Percentiles rank a stretch among this genome's conserved stretches.
phyloP scores from a whole-genome alignment of 2,797 vertebrate species.

The Myotis findleyi region DNA sequence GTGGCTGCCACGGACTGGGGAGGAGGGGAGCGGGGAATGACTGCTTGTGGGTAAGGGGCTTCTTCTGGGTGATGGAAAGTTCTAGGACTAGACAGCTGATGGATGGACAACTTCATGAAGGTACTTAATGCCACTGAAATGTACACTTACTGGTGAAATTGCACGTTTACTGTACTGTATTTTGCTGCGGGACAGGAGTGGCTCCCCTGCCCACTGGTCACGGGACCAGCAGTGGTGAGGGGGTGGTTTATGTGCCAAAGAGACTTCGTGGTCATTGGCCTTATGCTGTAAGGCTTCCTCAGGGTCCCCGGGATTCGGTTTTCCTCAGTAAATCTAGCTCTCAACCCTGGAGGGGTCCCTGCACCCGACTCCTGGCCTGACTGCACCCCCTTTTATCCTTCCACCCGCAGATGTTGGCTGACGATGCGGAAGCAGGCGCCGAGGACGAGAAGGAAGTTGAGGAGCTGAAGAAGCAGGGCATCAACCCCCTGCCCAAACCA shows the following conservation, averaged over 20 bases:
- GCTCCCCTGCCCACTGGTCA: background rate
- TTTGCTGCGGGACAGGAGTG: background rate
- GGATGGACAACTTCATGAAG: background rate
- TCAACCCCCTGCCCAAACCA: slow-evolving; percentile 96
- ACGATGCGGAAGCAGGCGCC: slow-evolving; percentile 96
- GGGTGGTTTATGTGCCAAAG: background rate
- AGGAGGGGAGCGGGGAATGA: background rate
- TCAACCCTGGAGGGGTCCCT: background rate
- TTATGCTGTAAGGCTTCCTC: background rate
- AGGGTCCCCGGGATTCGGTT: background rate
- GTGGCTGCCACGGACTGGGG: background rate
- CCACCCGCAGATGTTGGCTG: slow-evolving; percentile 92
- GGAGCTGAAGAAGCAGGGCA: slow-evolving; percentile 97
- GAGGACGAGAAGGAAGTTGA: slow-evolving; percentile 99
- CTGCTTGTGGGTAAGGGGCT: background rate
- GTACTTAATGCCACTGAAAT: background rate
- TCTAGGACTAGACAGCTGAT: background rate
- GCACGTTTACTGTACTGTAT: background rate
- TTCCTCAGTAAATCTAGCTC: background rate
- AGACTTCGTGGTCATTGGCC: background rate
- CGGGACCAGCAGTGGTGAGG: rapidly evolving
- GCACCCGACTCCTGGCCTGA: rapidly evolving
- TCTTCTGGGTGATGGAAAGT: background rate
- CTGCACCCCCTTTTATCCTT: background rate
- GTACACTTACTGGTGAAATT: background rate